A percentile compares a stretch with the other conserved stretches of the same genome.
Evolutionary conservation across 2,888 invertebrate species (phyloP).

Genomic region (Geophilus truncorum): DNA sequence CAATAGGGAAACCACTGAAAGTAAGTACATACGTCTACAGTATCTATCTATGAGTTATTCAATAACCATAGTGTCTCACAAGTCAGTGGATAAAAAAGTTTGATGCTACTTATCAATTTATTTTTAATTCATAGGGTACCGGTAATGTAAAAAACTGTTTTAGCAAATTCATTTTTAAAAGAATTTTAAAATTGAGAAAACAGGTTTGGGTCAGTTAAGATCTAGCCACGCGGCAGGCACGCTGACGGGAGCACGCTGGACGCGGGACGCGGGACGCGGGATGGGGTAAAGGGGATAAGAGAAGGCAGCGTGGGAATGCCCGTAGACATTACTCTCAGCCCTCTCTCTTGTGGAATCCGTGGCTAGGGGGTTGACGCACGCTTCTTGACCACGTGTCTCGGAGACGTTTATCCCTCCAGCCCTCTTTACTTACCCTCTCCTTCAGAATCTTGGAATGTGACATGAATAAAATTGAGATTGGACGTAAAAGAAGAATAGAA

Average conservation of each 20-base stretch:
- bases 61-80: no score
- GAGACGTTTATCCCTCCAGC: not conserved
- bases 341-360: not conserved
- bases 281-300: not conserved
- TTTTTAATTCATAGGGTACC: no score
- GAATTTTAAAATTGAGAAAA: no score
- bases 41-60: no score
- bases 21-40: no score
- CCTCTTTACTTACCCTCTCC: not conserved
- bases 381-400: constrained; percentile 21
- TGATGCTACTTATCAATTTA: no score
- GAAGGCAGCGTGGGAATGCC: not conserved
- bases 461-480: not conserved
- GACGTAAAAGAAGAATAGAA: not conserved
- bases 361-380: constrained; percentile 3
- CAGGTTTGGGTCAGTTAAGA: no score
- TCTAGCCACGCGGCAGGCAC: not conserved
- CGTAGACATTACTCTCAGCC: not conserved
- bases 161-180: no score
- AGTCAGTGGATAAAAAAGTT: no score
- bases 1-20: no score
- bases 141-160: no score
- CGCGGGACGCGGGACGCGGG: not conserved
- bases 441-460: not conserved
- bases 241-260: constrained; percentile 22